Conservation (phyloP, 1,140 invertebrate species). For the Mamestra configurata region DNA sequence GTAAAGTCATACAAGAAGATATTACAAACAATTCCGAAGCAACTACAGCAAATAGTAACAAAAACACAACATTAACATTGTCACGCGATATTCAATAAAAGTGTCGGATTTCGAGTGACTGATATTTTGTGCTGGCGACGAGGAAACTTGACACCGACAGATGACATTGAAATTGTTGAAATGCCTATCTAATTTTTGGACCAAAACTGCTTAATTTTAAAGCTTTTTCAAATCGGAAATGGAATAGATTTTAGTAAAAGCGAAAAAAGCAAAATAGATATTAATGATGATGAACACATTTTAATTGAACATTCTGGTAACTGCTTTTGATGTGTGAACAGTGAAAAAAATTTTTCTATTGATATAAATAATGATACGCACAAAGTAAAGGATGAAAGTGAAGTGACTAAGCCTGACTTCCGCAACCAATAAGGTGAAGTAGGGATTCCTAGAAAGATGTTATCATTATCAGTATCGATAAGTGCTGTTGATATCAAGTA, state of each 20-base stretch:
- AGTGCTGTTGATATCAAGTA: background rate
- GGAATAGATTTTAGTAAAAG: background rate
- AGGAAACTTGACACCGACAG: constrained; percentile 26
- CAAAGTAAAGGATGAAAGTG: background rate
- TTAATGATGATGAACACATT: too few species aligned
- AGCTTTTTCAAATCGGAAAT: background rate
- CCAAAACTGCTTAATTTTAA: background rate
- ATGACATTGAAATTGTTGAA: constrained; percentile 38
- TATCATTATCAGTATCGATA: constrained; percentile 4
- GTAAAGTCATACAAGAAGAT: background rate
- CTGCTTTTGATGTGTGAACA: too few species aligned
- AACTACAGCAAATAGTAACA: background rate
- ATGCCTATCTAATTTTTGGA: constrained; percentile 24
- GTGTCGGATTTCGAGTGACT: constrained; percentile 26
- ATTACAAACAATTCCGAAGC: background rate
- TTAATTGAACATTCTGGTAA: too few species aligned
- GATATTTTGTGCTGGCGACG: constrained; percentile 33
- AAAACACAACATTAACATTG: constrained; percentile 5
- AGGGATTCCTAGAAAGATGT: background rate
- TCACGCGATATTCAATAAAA: constrained; percentile 30
- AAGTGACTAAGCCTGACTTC: background rate
- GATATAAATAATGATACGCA: background rate
- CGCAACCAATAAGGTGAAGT: background rate
- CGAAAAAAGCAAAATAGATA: background rate
- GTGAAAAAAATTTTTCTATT: too few species aligned